phyloP scores from a whole-genome alignment of 2,888 invertebrate genomes.

The Pomacea canaliculata region DNA sequence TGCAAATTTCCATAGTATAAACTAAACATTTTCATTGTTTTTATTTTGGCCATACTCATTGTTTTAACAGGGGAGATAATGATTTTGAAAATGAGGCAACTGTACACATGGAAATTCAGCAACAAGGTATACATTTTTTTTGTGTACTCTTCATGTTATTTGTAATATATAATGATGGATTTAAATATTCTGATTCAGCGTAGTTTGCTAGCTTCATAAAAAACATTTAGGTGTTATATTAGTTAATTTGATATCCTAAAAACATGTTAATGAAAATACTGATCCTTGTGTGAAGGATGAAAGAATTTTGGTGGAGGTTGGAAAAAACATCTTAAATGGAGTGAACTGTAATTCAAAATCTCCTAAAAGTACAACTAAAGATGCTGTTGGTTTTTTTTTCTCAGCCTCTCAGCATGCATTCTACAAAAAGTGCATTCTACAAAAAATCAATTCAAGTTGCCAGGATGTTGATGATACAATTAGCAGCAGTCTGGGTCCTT shows the following conservation, averaged over 20 bases:
- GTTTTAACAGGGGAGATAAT: constrained; percentile 2
- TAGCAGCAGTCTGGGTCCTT: constrained; percentile 46
- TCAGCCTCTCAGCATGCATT: constrained; percentile 29
- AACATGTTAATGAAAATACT: background rate
- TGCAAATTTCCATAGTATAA: too few species aligned
- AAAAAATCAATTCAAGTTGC: constrained; percentile 37
- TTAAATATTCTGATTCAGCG: background rate
- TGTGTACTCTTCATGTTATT: background rate
- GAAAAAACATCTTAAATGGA: background rate
- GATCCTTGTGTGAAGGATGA: background rate
- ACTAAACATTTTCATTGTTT: too few species aligned
- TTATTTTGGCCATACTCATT: too few species aligned
- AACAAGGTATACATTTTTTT: constrained; percentile 2
- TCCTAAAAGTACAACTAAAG: background rate
- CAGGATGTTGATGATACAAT: constrained; percentile 39
- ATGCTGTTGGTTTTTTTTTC: background rate
- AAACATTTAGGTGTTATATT: too few species aligned
- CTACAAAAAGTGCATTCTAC: constrained; percentile 37
- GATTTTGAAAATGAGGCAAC: background rate
- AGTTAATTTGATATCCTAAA: background rate
- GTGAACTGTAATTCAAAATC: background rate
- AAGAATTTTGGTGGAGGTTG: background rate
- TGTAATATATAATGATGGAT: background rate
- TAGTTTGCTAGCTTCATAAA: too few species aligned
- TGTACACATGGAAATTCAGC: constrained; percentile 17